Evolutionary conservation across 2,888 invertebrate genomes (phyloP), one percentile per base, ranked within the genome.

Genomic region (Protonemura montana): DNA sequence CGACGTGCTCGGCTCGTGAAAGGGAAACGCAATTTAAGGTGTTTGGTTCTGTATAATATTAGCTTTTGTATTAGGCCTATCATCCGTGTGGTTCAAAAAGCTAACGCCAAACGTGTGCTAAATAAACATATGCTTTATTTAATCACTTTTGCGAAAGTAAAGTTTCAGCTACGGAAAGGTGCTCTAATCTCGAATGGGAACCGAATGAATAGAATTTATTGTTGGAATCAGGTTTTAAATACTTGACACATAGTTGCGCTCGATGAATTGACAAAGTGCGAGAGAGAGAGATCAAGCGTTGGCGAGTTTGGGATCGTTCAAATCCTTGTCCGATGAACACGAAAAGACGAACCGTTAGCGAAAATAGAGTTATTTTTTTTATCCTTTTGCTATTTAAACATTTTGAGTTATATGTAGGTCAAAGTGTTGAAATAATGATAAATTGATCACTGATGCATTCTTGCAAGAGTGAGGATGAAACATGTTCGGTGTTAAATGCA

Each of bases 1-100:
- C 35, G 35, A 35, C 35, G 35, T 6, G 35, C 35, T 35, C 1
- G 59, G 59, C 7, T 7, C 7, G 35, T 13, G 59, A 59, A 59
- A 59, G 59, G 21, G 59, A 59, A 59, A 59, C 59, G 59, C 59
- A 59, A 59, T 59, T 59, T 59, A 59, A 59, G 59, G 59, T 59
- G 59, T 59, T 59, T 59, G 59, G 21, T 59, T 3, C 59, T 59
- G 59, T 59, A 59, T 59, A 59, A 59, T 59, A 59, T 59, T 59
- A 59, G 59, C 59, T 59, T 59, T 59, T 59, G 59, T 59, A 59
- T 59, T 59, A 59, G 59, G 59, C 59, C 59, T 59, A 59, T 59
- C 59, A 59, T 59, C 59, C 21, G 59, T 21, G 59, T 59, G 59
- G 59, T 59, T 59, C 21, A 21, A 10, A 59, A 59, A 59, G 59